These are phyloP conservation scores for Drosophila imparisetae DNA, from an alignment of 2,888 invertebrate genomes.

Conservation along the genomic window DNA sequence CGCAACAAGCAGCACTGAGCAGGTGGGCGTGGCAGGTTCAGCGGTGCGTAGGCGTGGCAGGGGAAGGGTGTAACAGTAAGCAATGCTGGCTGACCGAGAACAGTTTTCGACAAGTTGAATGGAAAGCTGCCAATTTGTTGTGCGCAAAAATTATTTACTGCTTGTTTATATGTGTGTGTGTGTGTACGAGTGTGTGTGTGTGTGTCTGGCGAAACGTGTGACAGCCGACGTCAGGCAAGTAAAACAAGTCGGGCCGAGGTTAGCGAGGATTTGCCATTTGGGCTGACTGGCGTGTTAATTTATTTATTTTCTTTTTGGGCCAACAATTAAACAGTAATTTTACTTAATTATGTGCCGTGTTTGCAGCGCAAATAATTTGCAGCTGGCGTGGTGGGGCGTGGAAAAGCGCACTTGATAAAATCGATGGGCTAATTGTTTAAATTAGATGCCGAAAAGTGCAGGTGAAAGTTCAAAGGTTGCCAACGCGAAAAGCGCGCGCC, in stretches of 20 bases:
- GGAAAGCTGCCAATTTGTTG: constrained; percentile 69
- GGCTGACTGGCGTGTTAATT: constrained; percentile 61
- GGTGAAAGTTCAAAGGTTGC: constrained; percentile 76
- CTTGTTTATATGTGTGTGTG: constrained; percentile 14
- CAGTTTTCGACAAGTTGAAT: constrained; percentile 65
- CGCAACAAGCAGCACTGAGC: constrained; percentile 7
- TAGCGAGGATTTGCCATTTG: neutral
- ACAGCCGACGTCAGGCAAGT: constrained; percentile 37
- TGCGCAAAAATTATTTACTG: constrained; percentile 53
- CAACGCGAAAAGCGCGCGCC: constrained; percentile 58
- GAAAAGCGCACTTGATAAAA: constrained; percentile 59
- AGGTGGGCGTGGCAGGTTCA: neutral
- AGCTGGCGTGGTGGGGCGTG: constrained; percentile 18
- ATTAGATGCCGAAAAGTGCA: constrained; percentile 59
- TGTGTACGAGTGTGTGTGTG: constrained; percentile 3
- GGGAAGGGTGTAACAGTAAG: constrained; percentile 2
- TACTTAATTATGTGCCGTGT: constrained; percentile 67
- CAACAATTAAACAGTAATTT: constrained; percentile 74
- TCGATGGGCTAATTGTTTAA: constrained; percentile 62
- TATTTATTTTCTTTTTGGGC: constrained; percentile 58
- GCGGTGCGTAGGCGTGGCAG: neutral
- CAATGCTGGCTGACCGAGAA: constrained; percentile 12
- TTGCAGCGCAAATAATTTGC: constrained; percentile 61
- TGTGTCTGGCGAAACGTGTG: constrained; percentile 32
- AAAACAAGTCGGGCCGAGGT: constrained; percentile 8